Conservation (phyloP, 2,888 invertebrate genomes). For the Andrena hattorfiana region DNA sequence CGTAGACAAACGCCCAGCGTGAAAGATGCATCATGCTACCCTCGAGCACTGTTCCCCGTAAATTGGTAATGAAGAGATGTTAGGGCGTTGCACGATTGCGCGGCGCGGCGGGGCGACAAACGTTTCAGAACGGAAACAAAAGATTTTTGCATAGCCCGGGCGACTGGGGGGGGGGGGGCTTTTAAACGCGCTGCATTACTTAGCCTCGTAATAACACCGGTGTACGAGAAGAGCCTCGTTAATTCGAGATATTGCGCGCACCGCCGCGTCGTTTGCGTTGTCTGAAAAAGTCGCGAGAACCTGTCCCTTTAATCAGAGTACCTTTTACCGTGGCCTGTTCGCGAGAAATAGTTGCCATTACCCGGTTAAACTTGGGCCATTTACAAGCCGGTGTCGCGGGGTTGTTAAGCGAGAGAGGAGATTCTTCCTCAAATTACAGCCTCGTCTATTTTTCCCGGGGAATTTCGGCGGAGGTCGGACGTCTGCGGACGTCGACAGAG, state of each 20-base stretch:
- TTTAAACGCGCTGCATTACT: constrained; percentile 65
- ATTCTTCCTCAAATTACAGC: neutral
- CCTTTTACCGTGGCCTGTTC: neutral
- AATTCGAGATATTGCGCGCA: constrained; percentile 58
- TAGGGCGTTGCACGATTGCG: constrained; percentile 23
- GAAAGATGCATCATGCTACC: neutral
- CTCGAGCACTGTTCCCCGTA: neutral
- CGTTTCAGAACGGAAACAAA: constrained; percentile 52
- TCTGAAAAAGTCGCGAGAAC: constrained; percentile 46
- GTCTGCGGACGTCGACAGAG: constrained; percentile 10
- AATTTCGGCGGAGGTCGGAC: neutral
- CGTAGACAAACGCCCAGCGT: neutral
- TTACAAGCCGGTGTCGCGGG: neutral
- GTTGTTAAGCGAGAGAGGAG: neutral
- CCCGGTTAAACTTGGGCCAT: constrained; percentile 8
- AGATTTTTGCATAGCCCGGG: constrained; percentile 50
- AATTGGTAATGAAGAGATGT: constrained; percentile 49
- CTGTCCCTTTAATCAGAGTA: constrained; percentile 33
- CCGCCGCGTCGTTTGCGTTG: constrained; percentile 43
- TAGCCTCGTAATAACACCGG: constrained; percentile 59
- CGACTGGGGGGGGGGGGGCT: constrained; percentile 39
- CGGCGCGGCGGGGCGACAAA: constrained; percentile 19
- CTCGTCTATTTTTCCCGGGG: neutral
- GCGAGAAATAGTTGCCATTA: neutral
- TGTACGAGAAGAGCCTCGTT: constrained; percentile 66